Evolutionary conservation across 1,140 invertebrate species (phyloP).

Genomic region (Drosophila insularis): DNA sequence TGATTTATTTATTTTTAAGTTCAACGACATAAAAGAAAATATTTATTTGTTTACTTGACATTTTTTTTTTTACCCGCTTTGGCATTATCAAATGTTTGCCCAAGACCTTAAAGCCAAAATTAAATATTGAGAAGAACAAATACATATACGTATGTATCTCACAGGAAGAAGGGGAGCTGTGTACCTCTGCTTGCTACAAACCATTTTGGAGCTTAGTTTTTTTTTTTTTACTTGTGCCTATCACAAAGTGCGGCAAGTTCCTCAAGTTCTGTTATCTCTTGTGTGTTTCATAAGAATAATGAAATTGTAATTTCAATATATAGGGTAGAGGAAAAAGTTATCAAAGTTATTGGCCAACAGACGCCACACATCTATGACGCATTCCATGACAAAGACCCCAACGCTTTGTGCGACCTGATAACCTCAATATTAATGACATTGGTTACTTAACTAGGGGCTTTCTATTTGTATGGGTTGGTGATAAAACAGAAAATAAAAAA

Average conservation of each 20-base stretch:
- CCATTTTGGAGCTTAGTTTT: neutral
- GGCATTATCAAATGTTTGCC: constrained; percentile 72
- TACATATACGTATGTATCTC: neutral
- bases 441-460: constrained; percentile 12
- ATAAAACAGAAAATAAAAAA: neutral
- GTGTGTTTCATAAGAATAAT: neutral
- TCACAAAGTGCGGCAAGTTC: neutral
- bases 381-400: constrained; percentile 33
- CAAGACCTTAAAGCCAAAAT: constrained; percentile 58
- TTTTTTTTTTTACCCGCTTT: constrained; percentile 40
- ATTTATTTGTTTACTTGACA: constrained; percentile 67
- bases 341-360: constrained; percentile 5
- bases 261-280: neutral
- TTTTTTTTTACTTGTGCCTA: neutral
- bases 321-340: neutral
- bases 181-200: too few relatives aligned
- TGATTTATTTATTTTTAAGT: constrained; percentile 20
- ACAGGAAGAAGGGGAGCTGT: constrained; percentile 25
- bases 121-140: constrained; percentile 38
- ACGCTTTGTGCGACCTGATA: constrained; percentile 48
- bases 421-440: constrained; percentile 43
- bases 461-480: constrained; percentile 8
- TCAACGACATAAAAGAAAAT: constrained; percentile 56
- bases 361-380: constrained; percentile 30
- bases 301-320: neutral